These are phyloP conservation scores for Parasteatoda lunata DNA, from an alignment of 2,888 invertebrate species.

Conservation along the genomic window DNA sequence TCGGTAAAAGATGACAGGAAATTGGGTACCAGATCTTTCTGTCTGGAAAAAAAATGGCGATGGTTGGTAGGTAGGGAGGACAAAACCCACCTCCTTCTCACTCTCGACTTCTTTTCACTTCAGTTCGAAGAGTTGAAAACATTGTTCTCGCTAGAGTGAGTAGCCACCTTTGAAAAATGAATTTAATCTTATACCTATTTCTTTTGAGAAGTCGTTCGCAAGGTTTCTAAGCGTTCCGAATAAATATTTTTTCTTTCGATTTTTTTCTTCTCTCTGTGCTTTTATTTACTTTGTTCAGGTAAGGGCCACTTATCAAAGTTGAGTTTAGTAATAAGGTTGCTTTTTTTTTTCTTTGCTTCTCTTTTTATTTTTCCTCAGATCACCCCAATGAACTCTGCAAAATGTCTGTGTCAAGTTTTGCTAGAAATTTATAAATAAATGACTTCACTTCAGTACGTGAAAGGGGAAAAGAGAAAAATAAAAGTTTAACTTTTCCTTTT, in stretches of 20 bases:
- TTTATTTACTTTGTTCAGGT: slow-evolving; percentile 35
- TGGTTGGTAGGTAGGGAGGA: not conserved
- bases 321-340: not conserved
- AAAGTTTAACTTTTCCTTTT: no score
- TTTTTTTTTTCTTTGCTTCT: no score
- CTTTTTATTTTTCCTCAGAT: no score
- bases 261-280: slow-evolving; percentile 12
- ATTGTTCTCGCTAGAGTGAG: slow-evolving; percentile 60
- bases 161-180: slow-evolving; percentile 67
- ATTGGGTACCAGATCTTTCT: slow-evolving; percentile 59
- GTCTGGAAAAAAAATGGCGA: slow-evolving; percentile 12
- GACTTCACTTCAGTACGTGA: no score
- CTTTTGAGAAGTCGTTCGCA: slow-evolving; percentile 36
- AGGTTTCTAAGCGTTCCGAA: slow-evolving; percentile 21
- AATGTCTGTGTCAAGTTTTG: no score
- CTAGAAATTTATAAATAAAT: no score
- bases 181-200: slow-evolving; percentile 66
- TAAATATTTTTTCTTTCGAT: not conserved
- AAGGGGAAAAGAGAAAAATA: no score
- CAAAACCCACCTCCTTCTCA: not conserved
- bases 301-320: slow-evolving; percentile 40
- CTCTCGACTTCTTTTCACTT: slow-evolving; percentile 27
- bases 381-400: no score
- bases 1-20: slow-evolving; percentile 59
- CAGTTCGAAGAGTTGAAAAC: slow-evolving; percentile 56